A percentile compares a stretch with the other conserved stretches of the same genome.
phyloP scores from a whole-genome alignment of 2,113 vertebrate genomes.

The Myotis yumanensis region DNA sequence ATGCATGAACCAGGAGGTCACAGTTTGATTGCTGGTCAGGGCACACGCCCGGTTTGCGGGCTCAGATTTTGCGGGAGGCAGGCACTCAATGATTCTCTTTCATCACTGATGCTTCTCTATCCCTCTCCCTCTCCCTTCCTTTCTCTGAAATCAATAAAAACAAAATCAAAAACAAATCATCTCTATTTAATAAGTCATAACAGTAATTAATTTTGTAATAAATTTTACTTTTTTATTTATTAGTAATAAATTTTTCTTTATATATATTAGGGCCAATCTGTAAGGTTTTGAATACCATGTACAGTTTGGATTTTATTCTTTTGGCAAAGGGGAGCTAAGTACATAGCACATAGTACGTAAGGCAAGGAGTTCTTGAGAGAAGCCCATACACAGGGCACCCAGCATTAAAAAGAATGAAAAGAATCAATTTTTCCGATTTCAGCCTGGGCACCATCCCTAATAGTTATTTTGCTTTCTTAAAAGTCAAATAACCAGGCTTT shows the following conservation, averaged over 20 bases:
- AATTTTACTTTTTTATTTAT: background rate
- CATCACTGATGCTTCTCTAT: too few species aligned
- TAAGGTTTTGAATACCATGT: background rate
- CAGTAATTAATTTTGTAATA: background rate
- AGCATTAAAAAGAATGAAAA: constrained; percentile 37
- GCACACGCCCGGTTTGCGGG: too few species aligned
- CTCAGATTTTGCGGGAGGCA: too few species aligned
- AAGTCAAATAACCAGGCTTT: constrained; percentile 15
- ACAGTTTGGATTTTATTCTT: constrained; percentile 26
- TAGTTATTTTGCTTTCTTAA: constrained; percentile 3
- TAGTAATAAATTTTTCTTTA: background rate
- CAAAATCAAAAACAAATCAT: too few species aligned
- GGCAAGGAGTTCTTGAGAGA: background rate
- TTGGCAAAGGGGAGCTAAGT: background rate
- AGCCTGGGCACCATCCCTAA: background rate
- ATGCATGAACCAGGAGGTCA: too few species aligned
- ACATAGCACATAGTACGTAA: background rate
- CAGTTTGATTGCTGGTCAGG: too few species aligned
- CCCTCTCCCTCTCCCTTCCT: too few species aligned
- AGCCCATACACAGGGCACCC: background rate
- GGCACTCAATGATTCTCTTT: too few species aligned
- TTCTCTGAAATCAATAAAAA: too few species aligned
- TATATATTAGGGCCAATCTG: background rate
- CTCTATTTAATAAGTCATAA: background rate
- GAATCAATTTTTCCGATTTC: background rate